phyloP scores from a whole-genome alignment of 2,113 vertebrate species.

The Verasper variegatus region DNA sequence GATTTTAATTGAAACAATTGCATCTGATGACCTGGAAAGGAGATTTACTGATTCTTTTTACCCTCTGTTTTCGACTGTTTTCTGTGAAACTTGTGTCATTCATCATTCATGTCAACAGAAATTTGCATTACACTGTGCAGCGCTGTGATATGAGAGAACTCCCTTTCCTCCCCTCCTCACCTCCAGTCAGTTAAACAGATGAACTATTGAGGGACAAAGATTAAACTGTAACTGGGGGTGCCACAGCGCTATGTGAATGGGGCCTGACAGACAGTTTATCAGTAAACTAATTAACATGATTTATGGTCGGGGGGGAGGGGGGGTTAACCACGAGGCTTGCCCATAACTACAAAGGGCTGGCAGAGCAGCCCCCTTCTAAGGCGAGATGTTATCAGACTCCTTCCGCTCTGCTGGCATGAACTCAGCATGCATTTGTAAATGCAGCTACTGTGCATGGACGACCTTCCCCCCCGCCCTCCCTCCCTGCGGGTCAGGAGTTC shows the following conservation, averaged over 20 bases:
- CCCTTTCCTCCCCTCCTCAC: slow-evolving; percentile 61
- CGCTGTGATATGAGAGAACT: slow-evolving; percentile 47
- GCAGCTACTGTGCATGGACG: slow-evolving; percentile 76
- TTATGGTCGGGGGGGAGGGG: slow-evolving; percentile 71
- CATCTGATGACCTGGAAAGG: slow-evolving; percentile 47
- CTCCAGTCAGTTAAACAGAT: slow-evolving; percentile 76
- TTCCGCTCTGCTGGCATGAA: slow-evolving; percentile 76
- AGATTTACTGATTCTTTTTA: slow-evolving; percentile 19
- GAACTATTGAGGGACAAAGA: slow-evolving; percentile 75
- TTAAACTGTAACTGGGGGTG: slow-evolving; percentile 77
- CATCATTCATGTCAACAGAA: slow-evolving; percentile 49
- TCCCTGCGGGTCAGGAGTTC: slow-evolving; percentile 79
- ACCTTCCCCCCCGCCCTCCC: slow-evolving; percentile 25
- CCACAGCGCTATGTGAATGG: slow-evolving; percentile 67
- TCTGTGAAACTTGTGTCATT: slow-evolving; percentile 46
- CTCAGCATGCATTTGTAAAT: slow-evolving; percentile 82
- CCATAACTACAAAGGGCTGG: slow-evolving; percentile 79
- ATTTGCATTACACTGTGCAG: slow-evolving; percentile 63
- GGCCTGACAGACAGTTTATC: slow-evolving; percentile 79
- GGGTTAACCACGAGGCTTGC: slow-evolving; percentile 65
- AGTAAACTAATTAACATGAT: slow-evolving; percentile 83
- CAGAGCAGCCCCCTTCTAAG: slow-evolving; percentile 72
- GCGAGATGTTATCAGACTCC: slow-evolving; percentile 74
- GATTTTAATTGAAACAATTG: slow-evolving; percentile 42
- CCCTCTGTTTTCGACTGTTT: slow-evolving; percentile 15